phyloP scores from a whole-genome alignment of 1,140 invertebrate species.

The Aethina tumida region DNA sequence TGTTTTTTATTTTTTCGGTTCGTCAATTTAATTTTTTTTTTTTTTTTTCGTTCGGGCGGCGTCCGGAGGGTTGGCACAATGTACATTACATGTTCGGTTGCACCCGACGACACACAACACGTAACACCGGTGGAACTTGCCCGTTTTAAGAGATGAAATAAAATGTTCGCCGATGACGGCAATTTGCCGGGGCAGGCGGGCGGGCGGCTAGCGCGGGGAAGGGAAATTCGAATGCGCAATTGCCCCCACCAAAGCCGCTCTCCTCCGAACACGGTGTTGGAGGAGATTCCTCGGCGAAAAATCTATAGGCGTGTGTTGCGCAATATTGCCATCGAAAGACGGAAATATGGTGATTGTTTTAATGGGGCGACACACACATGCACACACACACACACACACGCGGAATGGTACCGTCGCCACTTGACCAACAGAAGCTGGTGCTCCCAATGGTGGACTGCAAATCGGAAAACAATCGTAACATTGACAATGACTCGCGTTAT shows the following conservation, averaged over 20 bases:
- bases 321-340: conserved; percentile 21
- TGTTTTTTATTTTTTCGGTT: no score
- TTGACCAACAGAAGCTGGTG: neutral
- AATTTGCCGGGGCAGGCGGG: conserved; percentile 18
- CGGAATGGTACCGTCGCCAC: no score
- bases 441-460: neutral
- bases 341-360: no score
- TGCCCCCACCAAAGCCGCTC: conserved; percentile 23
- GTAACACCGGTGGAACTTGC: conserved; percentile 11
- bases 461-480: no score
- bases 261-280: conserved; percentile 10
- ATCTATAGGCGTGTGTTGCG: conserved; percentile 26
- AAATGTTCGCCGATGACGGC: conserved; percentile 20
- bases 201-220: conserved; percentile 12
- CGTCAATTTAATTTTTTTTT: no score
- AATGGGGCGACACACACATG: no score
- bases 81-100: neutral
- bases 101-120: neutral
- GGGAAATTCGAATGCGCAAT: conserved; percentile 30
- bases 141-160: conserved; percentile 23
- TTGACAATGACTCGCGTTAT: no score
- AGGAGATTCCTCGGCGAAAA: conserved; percentile 24
- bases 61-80: no score
- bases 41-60: no score
- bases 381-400: neutral